Conservation (phyloP, 2,797 vertebrate species). For the Sebastolobus alascanus region DNA sequence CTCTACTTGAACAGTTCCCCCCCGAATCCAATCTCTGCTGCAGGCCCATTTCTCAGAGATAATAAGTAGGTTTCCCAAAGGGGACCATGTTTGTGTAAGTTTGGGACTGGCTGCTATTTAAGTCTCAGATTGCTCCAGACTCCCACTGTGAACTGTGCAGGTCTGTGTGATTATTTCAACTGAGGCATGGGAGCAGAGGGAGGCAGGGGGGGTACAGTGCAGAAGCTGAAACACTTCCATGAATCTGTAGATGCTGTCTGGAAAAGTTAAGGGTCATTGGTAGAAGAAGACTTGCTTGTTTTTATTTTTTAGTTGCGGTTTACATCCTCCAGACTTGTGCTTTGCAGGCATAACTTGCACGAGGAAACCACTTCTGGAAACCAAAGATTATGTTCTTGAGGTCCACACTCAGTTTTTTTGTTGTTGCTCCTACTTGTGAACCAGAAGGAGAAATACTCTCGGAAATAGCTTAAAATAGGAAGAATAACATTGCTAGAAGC, state of each 20-base stretch:
- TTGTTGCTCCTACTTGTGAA: conserved; percentile 23
- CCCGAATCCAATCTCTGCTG: conserved; percentile 33
- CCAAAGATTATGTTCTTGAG: conserved; percentile 28
- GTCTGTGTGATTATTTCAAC: conserved; percentile 39
- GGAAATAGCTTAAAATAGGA: not conserved
- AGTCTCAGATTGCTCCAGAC: conserved; percentile 59
- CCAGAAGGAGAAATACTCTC: not conserved
- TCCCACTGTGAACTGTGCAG: conserved; percentile 50
- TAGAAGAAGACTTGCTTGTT: not conserved
- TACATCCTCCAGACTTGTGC: conserved; percentile 6
- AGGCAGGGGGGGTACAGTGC: not conserved
- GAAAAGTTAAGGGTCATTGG: not conserved
- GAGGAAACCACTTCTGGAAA: conserved; percentile 41
- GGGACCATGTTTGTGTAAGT: conserved; percentile 63
- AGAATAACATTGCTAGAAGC: not conserved
- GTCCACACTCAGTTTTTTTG: conserved; percentile 25
- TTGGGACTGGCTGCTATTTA: conserved; percentile 66
- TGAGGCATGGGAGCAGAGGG: conserved; percentile 19
- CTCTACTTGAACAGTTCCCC: conserved; percentile 28
- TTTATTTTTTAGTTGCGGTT: not conserved
- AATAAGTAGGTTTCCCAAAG: conserved; percentile 76
- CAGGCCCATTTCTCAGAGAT: conserved; percentile 59
- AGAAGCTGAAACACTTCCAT: conserved; percentile 10
- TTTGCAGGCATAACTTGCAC: conserved; percentile 9
- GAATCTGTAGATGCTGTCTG: not conserved